Percentiles rank a stretch among this genome's conserved stretches.
Evolutionary conservation across 2,888 invertebrate genomes (phyloP).

Genomic region (Drosophila paracracens): DNA sequence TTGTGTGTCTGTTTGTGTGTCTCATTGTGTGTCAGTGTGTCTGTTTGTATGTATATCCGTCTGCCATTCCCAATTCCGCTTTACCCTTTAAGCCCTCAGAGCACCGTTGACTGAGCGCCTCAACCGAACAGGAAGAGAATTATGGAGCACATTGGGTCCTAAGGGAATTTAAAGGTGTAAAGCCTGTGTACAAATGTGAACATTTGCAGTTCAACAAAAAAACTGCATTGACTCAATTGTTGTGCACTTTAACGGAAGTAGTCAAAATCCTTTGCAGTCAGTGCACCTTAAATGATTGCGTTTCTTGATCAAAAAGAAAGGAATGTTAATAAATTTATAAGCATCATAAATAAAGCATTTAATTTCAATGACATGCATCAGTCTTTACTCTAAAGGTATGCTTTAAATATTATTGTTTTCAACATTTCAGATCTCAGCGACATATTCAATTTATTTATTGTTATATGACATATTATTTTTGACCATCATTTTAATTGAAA

Average conservation of each 20-base stretch:
- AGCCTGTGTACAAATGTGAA: neutral
- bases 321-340: neutral
- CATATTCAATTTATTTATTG: neutral
- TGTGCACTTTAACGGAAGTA: neutral
- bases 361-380: neutral
- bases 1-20: neutral
- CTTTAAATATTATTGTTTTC: neutral
- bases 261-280: neutral
- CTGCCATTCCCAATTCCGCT: constrained; percentile 55
- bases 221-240: neutral
- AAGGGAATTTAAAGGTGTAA: neutral
- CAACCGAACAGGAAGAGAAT: constrained; percentile 1
- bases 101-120: constrained; percentile 7
- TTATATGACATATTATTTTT: neutral
- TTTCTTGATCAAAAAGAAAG: neutral
- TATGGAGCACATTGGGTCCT: neutral
- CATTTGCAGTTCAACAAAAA: neutral
- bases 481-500: neutral
- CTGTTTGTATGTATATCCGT: constrained; percentile 48
- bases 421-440: neutral
- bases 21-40: too few relatives aligned
- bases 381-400: neutral
- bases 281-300: neutral
- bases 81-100: neutral
- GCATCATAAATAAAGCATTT: neutral